Base-by-base conservation (phyloP, 2,113 vertebrate genomes). In the Engraulis encrasicolus region DNA sequence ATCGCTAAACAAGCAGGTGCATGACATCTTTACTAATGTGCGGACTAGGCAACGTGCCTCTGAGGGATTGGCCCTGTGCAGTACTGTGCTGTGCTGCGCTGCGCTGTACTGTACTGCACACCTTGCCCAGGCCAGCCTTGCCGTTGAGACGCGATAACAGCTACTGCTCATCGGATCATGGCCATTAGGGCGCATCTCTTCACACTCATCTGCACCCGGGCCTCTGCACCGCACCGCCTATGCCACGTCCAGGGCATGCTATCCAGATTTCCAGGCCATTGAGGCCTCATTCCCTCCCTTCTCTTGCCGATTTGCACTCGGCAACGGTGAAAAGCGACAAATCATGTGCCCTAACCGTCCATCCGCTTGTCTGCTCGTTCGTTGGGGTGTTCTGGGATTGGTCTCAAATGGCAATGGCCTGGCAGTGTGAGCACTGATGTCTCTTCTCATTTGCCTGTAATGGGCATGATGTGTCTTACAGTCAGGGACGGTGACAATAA, bases 1-100 rank as follows among this genome's bases (percentile, higher is more conserved):
- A 74, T 74, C 66, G 34, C 34, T 74, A 74, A 27, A 74, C 66
- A 74, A 74, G 66, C 66, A 74, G 66, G 66, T 74, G 31, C 66
- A 74, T 74, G 66, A 74, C 66, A 74, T 74, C 66, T 74, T 31
- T 74, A 34, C 66, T 74, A 74, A 74, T 74, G 66, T 14, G 34
- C 66, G 17, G 27, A 36, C 66, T 34, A 74, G 66, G 66, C 23
- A 74, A 36, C 27, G 31, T 74, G 27, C 66, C 66, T 74, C 66
- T 74, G 31, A 36, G 66, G 19, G 66, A 74, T 34, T 36, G 23
- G 66, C 27, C 14, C 66, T 45, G 9, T 45, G 31, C 27, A 15
- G n/a, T n/a, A n/a, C n/a, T n/a, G n/a, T n/a, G n/a, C n/a, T n/a
- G n/a, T n/a, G n/a, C n/a, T n/a, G n/a, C n/a, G n/a, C n/a, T n/a